phyloP scores from a whole-genome alignment of 2,797 vertebrate genomes.

The Phyllotis vaccarum region DNA sequence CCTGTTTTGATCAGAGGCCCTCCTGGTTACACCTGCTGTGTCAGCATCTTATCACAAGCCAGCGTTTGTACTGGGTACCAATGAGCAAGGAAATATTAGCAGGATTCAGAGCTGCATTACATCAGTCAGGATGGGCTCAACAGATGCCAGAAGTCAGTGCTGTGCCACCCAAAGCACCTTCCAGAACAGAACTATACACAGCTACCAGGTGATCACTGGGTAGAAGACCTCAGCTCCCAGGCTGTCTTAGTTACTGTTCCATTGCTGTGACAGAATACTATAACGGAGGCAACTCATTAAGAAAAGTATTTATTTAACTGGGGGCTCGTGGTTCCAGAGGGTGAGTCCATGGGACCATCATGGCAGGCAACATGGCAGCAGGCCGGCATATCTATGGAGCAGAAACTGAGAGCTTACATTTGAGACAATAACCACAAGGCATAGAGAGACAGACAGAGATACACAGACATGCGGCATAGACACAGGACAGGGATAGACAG shows the following conservation, averaged over 20 bases:
- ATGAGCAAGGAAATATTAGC: not conserved
- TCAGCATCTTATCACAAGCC: not conserved
- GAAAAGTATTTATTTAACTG: not conserved
- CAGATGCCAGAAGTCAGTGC: not conserved
- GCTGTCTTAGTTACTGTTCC: not conserved
- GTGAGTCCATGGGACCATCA: not conserved
- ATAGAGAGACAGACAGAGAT: not conserved
- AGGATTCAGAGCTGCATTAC: not conserved
- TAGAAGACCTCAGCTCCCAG: not conserved
- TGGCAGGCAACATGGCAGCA: not conserved
- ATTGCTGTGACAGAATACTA: not conserved
- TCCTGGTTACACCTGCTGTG: not conserved
- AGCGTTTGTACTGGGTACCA: not conserved
- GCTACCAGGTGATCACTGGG: not conserved
- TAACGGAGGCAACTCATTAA: not conserved
- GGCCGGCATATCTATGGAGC: too few relatives aligned
- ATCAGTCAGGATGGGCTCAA: not conserved
- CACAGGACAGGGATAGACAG: not conserved
- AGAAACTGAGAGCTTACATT: not conserved
- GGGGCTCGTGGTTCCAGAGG: not conserved
- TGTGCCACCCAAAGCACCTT: not conserved
- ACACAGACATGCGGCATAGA: too few relatives aligned
- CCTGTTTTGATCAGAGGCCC: not conserved
- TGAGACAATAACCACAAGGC: too few relatives aligned
- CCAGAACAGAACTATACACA: not conserved